A percentile compares a stretch with the other conserved stretches of the same genome.
These are phyloP conservation scores for Argyra leucocephala DNA, from an alignment of 2,888 invertebrate genomes.

Conservation along the genomic window DNA sequence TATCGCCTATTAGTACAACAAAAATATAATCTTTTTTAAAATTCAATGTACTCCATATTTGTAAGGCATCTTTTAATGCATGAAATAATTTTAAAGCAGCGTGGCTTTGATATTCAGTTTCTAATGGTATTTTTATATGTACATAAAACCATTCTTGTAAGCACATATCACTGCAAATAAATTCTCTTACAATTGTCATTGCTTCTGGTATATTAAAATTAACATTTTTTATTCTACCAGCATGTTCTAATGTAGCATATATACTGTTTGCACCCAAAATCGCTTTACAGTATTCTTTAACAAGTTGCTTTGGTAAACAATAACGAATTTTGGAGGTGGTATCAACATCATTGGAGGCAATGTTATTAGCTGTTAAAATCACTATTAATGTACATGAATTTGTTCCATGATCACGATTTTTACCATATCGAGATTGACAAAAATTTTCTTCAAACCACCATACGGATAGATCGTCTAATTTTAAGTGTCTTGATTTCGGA, in stretches of 20 bases:
- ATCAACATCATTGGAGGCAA: slow-evolving; percentile 31
- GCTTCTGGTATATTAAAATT: slow-evolving; percentile 50
- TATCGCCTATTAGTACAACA: slow-evolving; percentile 21
- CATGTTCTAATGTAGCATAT: slow-evolving; percentile 44
- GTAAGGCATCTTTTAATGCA: slow-evolving; percentile 18
- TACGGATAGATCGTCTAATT: slow-evolving; percentile 35
- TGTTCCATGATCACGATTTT: slow-evolving; percentile 45
- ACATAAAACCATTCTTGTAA: slow-evolving; percentile 37
- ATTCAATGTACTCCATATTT: slow-evolving; percentile 20
- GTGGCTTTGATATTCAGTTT: neutral
- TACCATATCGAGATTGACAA: slow-evolving; percentile 51
- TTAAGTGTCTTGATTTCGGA: slow-evolving; percentile 29
- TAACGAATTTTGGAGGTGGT: slow-evolving; percentile 15
- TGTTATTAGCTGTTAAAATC: slow-evolving; percentile 47
- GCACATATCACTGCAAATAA: slow-evolving; percentile 31
- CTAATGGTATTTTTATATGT: slow-evolving; percentile 22
- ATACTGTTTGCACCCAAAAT: slow-evolving; percentile 52
- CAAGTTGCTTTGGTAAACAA: slow-evolving; percentile 37
- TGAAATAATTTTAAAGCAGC: slow-evolving; percentile 2
- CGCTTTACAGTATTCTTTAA: slow-evolving; percentile 47
- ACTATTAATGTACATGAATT: slow-evolving; percentile 56
- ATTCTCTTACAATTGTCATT: slow-evolving; percentile 40
- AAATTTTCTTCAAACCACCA: slow-evolving; percentile 52
- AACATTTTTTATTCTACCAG: slow-evolving; percentile 40
- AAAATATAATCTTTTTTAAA: slow-evolving; percentile 19